Evolutionary conservation across 2,888 invertebrate genomes (phyloP), one percentile per base, ranked within the genome.

Genomic region (Caenorhabditis zanzibari): DNA sequence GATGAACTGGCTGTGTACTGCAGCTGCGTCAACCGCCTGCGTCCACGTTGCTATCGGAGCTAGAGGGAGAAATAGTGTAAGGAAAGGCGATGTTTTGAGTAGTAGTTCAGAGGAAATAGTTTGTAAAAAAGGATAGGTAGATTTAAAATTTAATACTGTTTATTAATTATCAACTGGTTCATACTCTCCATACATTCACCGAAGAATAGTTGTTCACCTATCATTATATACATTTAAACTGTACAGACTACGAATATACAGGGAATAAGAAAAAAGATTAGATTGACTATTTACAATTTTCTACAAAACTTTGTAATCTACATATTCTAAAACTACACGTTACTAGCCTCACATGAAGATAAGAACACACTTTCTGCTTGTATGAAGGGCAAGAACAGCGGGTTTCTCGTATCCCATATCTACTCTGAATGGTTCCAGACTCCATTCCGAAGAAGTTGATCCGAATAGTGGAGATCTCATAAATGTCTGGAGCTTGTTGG

Each of bases 391-490:
- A 12, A 87, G 71, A 61, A 86, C 58, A 14, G 84, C 85, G 0
- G 84, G 72, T 41, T 79, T 82, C 2, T 79, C 66, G 72, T 68
- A 88, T 19, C 86, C 87, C 6, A 88, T 5, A 22, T 75, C 73
- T 0, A 86, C 59, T 38, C 52, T 26, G 12, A 84, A 73, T 5
- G 76, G 77, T 2, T 73, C 32, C 7, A 86, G 81, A 10, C 66
- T 68, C 88, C 88, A 88, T 32, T 83, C 85, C 1, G 44, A 16
- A 12, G 71, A 24, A 12, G 44, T 22, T 7, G 75, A 66, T 6
- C 68, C 61, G 68, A 87, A 85, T 2, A 86, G 72, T 10, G 87
- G 85, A 14, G 82, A 84, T 16, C 47, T 35, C 85, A 88, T 83
- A 63, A 80, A 86, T 12, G 75, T 68, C 16, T 16, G 56, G 16